Conservation (phyloP, 2,888 invertebrate genomes). For the Baccha elongata region DNA sequence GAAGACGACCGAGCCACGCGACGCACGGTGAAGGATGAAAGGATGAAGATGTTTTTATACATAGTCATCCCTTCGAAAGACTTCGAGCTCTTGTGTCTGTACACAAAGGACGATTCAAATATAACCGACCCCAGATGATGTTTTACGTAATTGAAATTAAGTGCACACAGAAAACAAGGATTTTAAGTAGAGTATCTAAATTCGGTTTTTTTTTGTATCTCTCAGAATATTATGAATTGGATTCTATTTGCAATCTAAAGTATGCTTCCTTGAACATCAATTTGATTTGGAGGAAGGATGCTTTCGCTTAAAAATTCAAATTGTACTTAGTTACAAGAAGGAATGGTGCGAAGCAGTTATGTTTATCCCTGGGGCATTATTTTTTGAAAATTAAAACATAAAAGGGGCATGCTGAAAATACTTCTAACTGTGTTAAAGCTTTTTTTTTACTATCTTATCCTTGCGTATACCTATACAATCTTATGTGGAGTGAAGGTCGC, state of each 20-base stretch:
- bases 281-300: conserved; percentile 3
- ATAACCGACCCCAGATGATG: conserved; percentile 44
- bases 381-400: too few relatives aligned
- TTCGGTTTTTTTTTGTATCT: conserved; percentile 30
- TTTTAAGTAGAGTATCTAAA: conserved; percentile 27
- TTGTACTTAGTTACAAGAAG: not conserved
- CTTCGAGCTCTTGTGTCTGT: not conserved
- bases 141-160: conserved; percentile 71
- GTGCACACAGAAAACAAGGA: conserved; percentile 62
- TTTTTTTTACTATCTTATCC: too few relatives aligned
- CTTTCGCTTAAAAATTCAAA: conserved; percentile 43
- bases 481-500: too few relatives aligned
- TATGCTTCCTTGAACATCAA: conserved; percentile 36
- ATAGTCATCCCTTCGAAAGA: conserved; percentile 19
- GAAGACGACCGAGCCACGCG: not conserved
- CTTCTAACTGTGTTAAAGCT: too few relatives aligned
- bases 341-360: too few relatives aligned
- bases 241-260: conserved; percentile 57
- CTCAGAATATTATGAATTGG: conserved; percentile 63
- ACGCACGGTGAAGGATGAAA: not conserved
- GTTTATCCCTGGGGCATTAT: too few relatives aligned
- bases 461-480: too few relatives aligned
- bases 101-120: not conserved
- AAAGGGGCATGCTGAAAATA: too few relatives aligned
- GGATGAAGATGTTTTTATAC: not conserved